phyloP scores from a whole-genome alignment of 2,797 vertebrate species.

The Cercopithecus petaurista region DNA sequence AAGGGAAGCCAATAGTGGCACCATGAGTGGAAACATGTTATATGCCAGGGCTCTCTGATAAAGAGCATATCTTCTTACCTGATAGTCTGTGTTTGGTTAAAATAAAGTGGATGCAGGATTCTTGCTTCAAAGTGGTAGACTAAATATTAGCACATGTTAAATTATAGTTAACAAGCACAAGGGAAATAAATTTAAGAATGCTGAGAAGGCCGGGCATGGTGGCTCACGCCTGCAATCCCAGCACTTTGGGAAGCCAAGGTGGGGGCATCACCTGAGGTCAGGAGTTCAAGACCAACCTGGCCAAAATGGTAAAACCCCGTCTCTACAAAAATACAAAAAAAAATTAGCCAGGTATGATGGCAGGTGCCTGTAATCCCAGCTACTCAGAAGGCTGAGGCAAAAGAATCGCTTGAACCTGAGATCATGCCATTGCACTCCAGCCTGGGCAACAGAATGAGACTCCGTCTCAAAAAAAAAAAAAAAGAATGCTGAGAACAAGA shows the following conservation, averaged over 20 bases:
- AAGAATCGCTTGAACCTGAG: background rate
- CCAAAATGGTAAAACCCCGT: background rate
- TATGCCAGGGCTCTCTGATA: background rate
- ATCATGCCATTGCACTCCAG: background rate
- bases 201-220: background rate
- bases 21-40: background rate
- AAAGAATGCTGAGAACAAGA: background rate
- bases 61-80: background rate
- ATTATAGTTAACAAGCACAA: background rate
- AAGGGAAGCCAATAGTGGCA: background rate
- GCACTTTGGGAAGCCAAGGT: background rate
- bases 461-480: too few relatives aligned
- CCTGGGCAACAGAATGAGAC: background rate
- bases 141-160: background rate
- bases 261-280: background rate
- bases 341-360: too few relatives aligned
- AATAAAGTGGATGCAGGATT: background rate
- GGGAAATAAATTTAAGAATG: background rate
- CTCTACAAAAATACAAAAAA: background rate
- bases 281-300: background rate
- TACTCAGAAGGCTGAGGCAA: too few relatives aligned
- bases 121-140: background rate
- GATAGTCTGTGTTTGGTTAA: background rate
- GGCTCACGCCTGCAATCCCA: background rate
- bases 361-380: background rate